Conservation (phyloP, 1,140 invertebrate genomes). For the Helicoverpa zea region DNA sequence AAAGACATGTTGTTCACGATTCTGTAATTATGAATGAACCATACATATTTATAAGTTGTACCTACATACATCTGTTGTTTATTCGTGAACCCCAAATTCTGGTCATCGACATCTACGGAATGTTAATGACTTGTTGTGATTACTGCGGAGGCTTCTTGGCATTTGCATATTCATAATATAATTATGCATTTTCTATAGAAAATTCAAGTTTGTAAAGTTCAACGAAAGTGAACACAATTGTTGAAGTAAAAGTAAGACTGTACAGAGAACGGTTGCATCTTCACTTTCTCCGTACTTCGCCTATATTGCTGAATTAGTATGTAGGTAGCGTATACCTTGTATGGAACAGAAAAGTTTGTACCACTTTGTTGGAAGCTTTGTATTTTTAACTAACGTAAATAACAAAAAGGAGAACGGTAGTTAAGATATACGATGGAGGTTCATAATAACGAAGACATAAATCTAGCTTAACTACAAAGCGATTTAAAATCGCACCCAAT, state of each 20-base stretch:
- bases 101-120: conserved; percentile 40
- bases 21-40: conserved; percentile 21
- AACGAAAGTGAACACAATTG: background rate
- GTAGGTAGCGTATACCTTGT: conserved; percentile 5
- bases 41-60: conserved; percentile 33
- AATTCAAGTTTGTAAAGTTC: conserved; percentile 6
- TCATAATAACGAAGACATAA: background rate
- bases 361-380: background rate
- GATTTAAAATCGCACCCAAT: conserved; percentile 32
- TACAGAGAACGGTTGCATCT: conserved; percentile 20
- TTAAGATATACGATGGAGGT: background rate
- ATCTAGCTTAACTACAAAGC: background rate
- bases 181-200: background rate
- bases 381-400: background rate
- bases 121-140: conserved; percentile 33
- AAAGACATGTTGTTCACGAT: conserved; percentile 49
- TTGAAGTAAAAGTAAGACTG: conserved; percentile 21
- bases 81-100: conserved; percentile 23
- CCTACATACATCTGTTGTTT: conserved; percentile 17
- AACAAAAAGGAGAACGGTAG: background rate
- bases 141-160: background rate
- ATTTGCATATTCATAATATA: background rate
- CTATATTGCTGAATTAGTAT: conserved; percentile 24
- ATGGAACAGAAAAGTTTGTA: background rate
- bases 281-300: conserved; percentile 33